These are phyloP conservation scores for Guaruba guarouba DNA, from an alignment of 2,113 vertebrate genomes.

Conservation along the genomic window DNA sequence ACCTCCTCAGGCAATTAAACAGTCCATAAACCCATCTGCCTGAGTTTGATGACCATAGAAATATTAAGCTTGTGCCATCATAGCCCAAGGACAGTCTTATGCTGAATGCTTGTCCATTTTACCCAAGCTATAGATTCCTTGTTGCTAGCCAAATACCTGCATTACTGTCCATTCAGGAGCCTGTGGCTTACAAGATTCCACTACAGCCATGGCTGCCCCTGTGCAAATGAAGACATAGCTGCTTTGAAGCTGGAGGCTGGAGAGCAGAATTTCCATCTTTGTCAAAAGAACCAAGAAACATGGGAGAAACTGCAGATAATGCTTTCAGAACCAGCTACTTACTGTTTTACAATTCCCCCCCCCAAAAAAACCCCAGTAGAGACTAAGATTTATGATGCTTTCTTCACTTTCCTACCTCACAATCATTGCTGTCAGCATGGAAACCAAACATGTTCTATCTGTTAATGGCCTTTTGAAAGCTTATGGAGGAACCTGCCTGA, in stretches of 20 bases:
- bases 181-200: neutral
- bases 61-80: neutral
- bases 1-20: neutral
- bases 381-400: neutral
- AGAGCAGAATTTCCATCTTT: neutral
- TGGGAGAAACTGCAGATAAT: neutral
- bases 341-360: neutral
- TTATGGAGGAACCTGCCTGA: constrained; percentile 80
- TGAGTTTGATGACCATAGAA: neutral
- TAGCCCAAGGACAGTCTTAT: neutral
- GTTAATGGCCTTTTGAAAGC: constrained; percentile 39
- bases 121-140: neutral
- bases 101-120: neutral
- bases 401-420: constrained; percentile 9
- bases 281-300: neutral
- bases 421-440: neutral
- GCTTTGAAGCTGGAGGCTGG: constrained; percentile 11
- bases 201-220: constrained; percentile 21
- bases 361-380: neutral
- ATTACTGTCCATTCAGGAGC: neutral
- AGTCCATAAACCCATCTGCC: neutral
- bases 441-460: neutral
- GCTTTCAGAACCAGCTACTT: neutral
- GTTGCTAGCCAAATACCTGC: neutral
- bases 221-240: constrained; percentile 53